These are phyloP conservation scores for Alosa alosa DNA, from an alignment of 2,113 vertebrate species.

Conservation along the genomic window DNA sequence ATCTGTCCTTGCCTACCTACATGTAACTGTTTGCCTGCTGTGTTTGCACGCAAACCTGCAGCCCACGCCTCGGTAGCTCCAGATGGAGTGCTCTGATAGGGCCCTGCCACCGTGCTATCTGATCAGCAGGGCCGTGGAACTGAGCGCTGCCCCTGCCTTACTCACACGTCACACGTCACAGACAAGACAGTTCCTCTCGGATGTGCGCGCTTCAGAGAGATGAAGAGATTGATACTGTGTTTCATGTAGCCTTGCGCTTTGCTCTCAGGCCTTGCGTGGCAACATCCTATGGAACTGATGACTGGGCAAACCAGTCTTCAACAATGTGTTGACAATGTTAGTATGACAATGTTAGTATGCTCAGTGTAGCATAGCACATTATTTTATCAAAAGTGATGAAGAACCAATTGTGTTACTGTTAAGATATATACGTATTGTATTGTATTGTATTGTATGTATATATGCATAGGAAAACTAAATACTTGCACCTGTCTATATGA, in stretches of 20 bases:
- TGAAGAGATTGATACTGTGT: constrained; percentile 10
- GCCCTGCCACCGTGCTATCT: not conserved
- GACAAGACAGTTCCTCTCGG: not conserved
- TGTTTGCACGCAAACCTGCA: constrained; percentile 37
- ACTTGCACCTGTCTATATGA: not conserved
- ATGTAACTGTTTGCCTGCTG: not conserved
- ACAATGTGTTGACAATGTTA: not conserved
- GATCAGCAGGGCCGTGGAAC: not conserved
- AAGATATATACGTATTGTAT: not conserved
- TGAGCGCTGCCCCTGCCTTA: too few species aligned
- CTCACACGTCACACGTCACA: not conserved
- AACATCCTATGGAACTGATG: not conserved
- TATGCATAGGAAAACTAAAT: not conserved
- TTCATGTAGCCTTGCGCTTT: not conserved
- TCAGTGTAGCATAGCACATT: not conserved
- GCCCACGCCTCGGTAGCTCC: constrained; percentile 24
- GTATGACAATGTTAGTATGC: not conserved
- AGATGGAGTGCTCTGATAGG: constrained; percentile 41
- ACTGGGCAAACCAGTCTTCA: not conserved
- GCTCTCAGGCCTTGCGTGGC: not conserved
- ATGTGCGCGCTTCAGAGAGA: not conserved
- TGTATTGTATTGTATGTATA: too few species aligned
- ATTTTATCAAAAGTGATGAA: not conserved
- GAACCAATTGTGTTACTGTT: not conserved
- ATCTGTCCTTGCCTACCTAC: constrained; percentile 13